Evolutionary conservation across 2,113 vertebrate species (phyloP).

Genomic region (Todiramphus saurophagus): DNA sequence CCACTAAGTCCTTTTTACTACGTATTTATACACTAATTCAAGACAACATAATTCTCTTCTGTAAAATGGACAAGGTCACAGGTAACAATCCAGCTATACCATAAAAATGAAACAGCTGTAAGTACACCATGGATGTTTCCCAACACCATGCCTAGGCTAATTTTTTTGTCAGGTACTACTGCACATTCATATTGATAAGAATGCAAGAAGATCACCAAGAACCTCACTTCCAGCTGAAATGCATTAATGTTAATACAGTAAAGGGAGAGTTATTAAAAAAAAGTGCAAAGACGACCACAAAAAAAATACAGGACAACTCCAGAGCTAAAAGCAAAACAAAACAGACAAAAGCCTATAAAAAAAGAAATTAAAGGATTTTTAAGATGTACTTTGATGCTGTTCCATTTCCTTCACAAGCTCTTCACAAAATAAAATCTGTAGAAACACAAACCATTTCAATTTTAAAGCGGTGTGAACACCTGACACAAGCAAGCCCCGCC

Average conservation of each 20-base stretch:
- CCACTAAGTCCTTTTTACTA: fast-evolving
- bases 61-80: not conserved
- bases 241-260: not conserved
- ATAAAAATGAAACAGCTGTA: not conserved
- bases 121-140: not conserved
- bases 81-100: not conserved
- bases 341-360: not conserved
- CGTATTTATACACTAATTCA: not conserved
- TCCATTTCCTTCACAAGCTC: not conserved
- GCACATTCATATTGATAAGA: not conserved
- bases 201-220: not conserved
- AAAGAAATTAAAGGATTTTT: not conserved
- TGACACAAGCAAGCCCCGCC: not conserved
- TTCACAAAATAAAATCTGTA: fast-evolving
- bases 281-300: not conserved
- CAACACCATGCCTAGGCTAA: not conserved
- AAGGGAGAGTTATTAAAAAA: not conserved
- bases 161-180: not conserved
- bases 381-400: not conserved
- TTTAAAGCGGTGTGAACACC: not conserved
- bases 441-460: not conserved
- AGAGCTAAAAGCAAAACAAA: not conserved
- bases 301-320: not conserved
- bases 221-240: not conserved
- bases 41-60: not conserved